Conservation (phyloP, 2,113 vertebrate genomes). For the Prochilodus magdalenae region DNA sequence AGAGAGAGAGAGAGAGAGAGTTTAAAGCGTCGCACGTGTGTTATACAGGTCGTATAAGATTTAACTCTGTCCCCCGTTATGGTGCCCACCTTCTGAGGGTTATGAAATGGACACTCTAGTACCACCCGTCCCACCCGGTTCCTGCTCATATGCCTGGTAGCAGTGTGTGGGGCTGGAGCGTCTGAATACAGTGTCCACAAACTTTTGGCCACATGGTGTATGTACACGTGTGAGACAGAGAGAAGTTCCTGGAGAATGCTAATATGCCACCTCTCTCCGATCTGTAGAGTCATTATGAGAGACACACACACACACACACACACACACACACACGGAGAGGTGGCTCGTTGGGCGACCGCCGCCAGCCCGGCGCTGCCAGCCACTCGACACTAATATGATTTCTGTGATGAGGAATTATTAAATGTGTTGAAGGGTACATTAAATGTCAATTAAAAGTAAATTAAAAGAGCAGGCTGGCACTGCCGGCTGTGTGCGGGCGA, state of each 20-base stretch:
- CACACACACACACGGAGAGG: not conserved
- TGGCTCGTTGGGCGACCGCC: not conserved
- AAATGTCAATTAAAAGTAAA: conserved; percentile 54
- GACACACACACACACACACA: conserved; percentile 24
- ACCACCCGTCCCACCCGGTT: no score
- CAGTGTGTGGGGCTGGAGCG: no score
- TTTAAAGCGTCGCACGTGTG: no score
- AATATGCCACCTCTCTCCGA: no score
- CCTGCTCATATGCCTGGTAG: no score
- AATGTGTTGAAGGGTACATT: conserved; percentile 35
- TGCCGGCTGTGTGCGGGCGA: conserved; percentile 3
- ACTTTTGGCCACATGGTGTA: no score
- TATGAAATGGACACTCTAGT: no score
- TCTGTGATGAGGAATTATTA: conserved; percentile 31
- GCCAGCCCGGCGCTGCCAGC: not conserved
- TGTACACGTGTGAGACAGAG: not conserved
- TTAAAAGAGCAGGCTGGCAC: conserved; percentile 44
- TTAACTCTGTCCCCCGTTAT: no score
- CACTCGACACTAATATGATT: conserved; percentile 23
- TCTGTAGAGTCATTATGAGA: not conserved
- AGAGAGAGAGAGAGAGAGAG: no score
- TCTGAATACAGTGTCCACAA: no score
- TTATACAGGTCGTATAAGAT: no score
- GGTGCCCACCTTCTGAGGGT: no score
- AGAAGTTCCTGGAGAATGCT: not conserved